Evolutionary conservation across 1,140 invertebrate species (phyloP).

Genomic region (Atta cephalotes): DNA sequence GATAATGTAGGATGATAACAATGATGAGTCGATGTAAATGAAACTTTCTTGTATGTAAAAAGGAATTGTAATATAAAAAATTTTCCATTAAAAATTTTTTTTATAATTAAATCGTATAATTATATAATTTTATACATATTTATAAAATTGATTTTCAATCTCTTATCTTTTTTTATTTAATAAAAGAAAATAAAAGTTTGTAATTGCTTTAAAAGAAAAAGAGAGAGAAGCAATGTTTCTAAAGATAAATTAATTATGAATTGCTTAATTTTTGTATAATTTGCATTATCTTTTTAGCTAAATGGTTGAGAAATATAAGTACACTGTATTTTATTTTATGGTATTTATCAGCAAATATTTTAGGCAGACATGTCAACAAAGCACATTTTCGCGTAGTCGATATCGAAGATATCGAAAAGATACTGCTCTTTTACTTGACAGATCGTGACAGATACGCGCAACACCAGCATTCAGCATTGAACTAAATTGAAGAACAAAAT

Average conservation of each 20-base stretch:
- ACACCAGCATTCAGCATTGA: conserved; percentile 38
- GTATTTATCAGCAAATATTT: conserved; percentile 30
- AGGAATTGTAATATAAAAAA: neutral
- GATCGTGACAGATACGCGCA: conserved; percentile 36
- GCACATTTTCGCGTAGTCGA: neutral
- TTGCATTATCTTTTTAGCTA: neutral
- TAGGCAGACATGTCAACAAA: neutral
- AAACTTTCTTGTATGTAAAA: too few relatives aligned
- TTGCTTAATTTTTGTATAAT: neutral
- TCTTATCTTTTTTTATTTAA: neutral
- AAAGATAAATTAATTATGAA: neutral
- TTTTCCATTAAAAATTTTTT: neutral
- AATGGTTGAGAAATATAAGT: conserved; percentile 8
- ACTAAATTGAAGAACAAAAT: conserved; percentile 32
- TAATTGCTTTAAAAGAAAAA: neutral
- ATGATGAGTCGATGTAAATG: conserved; percentile 14
- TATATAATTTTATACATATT: neutral
- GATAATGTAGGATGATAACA: conserved; percentile 14
- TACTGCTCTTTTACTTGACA: conserved; percentile 19
- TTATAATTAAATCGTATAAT: neutral
- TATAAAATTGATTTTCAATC: neutral
- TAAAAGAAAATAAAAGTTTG: neutral
- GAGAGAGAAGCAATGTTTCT: neutral
- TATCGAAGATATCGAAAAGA: conserved; percentile 31
- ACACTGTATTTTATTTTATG: neutral